Conservation (phyloP, 2,113 vertebrate species). For the Cathartes aura region DNA sequence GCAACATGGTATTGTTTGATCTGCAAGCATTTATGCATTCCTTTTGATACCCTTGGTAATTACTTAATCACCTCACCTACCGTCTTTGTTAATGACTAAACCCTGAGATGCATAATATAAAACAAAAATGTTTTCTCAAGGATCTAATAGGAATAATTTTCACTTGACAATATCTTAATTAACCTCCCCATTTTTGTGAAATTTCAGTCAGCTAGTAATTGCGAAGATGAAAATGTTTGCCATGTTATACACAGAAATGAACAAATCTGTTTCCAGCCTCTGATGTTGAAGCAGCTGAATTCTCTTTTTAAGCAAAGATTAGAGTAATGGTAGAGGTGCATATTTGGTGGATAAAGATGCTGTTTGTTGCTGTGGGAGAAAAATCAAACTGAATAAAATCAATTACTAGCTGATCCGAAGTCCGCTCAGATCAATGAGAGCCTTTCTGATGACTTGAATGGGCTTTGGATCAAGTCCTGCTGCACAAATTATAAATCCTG, state of each 20-base stretch:
- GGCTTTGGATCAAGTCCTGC: not conserved
- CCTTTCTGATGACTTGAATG: not conserved
- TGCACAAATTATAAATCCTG: not conserved
- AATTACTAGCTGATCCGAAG: not conserved
- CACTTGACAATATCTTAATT: not conserved
- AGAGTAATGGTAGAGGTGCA: not conserved
- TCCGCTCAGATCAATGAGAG: not conserved
- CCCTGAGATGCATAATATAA: not conserved
- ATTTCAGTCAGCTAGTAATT: not conserved
- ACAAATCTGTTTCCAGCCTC: not conserved
- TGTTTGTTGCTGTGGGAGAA: not conserved
- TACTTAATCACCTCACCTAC: not conserved
- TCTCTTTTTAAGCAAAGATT: not conserved
- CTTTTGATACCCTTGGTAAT: not conserved
- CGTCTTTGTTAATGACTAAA: not conserved
- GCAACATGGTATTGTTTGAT: not conserved
- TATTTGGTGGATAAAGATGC: not conserved
- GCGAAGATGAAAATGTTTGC: not conserved
- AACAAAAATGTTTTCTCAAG: not conserved
- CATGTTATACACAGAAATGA: not conserved
- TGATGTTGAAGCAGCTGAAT: not conserved
- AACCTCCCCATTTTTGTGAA: not conserved
- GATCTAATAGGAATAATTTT: not conserved
- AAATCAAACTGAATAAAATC: not conserved
- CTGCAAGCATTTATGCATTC: not conserved